Evolutionary conservation across 2,113 vertebrate genomes (phyloP), one percentile per base, ranked within the genome.

Genomic region (Microcebus tavaratra): DNA sequence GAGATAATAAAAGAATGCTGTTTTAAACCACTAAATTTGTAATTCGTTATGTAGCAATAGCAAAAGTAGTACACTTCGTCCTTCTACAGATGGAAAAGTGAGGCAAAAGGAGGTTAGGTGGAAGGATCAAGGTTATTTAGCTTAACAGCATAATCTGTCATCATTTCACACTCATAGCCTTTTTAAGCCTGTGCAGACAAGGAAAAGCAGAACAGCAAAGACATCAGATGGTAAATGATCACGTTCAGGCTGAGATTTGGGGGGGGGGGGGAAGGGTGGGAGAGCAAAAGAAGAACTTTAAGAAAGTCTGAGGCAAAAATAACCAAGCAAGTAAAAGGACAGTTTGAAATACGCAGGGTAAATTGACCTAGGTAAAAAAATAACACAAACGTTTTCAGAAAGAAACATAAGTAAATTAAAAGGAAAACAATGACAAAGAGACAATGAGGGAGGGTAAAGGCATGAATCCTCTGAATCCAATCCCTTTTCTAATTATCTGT

Each of bases 301-400:
- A 84, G 53, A 83, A 78, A 55, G 13, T 72, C 57, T 36, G 57
- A 80, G 67, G 42, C 76, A 75, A 96, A 91, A 88, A 75, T n/a
- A 61, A 48, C 23, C 36, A 15, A 83, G 27, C 25, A 85, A 79
- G 42, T n/a, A 12, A 93, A 87, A 78, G 29, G 36, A 90, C 11
- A 13, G 1, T 65, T 79, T 90, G 79, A 80, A 73, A 70, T 70
- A 88, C 29, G 48, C 73, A 72, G 39, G 29, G 48, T 68, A 76
- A 88, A 88, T 5, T 57, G 29, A 88, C 39, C 73, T 34, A 48
- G 93, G 59, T 31, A n/a, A 94, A 83, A 92, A 75, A 45, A 45
- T 45, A 45, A 23, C n/a, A 70, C 70, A 94, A 65, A 67, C 42
- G 11, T 84, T 93, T 96, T 88, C 57, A 97, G 36, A 91, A 80